Evolutionary conservation across 2,797 vertebrate species (phyloP).

Genomic region (Kryptopterus vitreolus): DNA sequence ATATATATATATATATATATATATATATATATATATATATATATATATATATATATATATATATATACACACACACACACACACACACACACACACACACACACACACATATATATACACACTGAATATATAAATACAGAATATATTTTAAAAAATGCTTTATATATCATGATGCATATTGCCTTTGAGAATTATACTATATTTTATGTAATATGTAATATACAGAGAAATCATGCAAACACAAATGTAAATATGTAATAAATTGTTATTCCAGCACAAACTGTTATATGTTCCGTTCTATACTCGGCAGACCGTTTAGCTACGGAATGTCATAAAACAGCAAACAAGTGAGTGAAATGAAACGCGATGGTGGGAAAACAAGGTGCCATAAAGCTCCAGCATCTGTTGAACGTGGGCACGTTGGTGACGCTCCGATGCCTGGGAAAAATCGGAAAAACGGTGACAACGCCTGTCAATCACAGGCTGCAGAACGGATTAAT

Average conservation of each 20-base stretch:
- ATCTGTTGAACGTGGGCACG: conserved; percentile 47
- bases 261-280: neutral
- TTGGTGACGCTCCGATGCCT: conserved; percentile 60
- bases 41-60: neutral
- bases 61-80: too few relatives aligned
- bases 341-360: conserved; percentile 20
- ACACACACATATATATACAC: too few relatives aligned
- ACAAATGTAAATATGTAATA: neutral
- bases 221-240: neutral
- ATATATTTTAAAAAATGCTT: too few relatives aligned
- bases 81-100: too few relatives aligned
- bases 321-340: conserved; percentile 1
- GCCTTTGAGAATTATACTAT: neutral
- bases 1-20: too few relatives aligned
- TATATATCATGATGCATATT: too few relatives aligned
- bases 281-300: neutral
- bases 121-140: too few relatives aligned
- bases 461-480: conserved; percentile 73
- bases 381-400: conserved; percentile 48
- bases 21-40: too few relatives aligned
- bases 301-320: neutral
- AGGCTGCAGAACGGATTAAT: conserved; percentile 62
- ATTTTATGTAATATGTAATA: neutral
- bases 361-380: conserved; percentile 36
- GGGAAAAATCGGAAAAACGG: conserved; percentile 74